Conservation (phyloP, 2,797 vertebrate genomes). For the Acanthopagrus latus region DNA sequence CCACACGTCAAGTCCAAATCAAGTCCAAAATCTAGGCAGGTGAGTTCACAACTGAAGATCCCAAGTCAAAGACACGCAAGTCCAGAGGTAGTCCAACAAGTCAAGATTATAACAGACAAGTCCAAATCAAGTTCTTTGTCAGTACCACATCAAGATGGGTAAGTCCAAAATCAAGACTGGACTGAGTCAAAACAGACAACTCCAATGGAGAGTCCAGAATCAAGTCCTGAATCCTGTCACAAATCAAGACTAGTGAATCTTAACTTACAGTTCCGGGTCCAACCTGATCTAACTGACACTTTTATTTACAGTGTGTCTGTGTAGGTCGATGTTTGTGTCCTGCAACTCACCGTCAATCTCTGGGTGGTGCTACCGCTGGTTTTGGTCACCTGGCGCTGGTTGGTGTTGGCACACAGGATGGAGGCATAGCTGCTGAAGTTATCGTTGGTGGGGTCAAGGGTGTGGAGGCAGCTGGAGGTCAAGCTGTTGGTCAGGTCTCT, state of each 20-base stretch:
- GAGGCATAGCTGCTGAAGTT: conserved; percentile 9
- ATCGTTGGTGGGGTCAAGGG: neutral
- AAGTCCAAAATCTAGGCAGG: neutral
- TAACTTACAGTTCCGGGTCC: too few relatives aligned
- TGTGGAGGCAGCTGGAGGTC: neutral
- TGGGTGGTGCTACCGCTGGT: neutral
- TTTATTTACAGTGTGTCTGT: too few relatives aligned
- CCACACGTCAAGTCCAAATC: neutral
- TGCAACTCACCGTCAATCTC: conserved; percentile 49
- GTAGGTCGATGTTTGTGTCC: neutral
- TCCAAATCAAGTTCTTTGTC: neutral
- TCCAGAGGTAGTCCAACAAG: neutral
- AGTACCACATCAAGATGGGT: too few relatives aligned
- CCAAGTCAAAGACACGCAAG: neutral
- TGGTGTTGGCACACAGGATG: neutral
- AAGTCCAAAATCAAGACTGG: too few relatives aligned
- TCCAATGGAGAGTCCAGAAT: too few relatives aligned
- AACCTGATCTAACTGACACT: too few relatives aligned
- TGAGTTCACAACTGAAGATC: neutral
- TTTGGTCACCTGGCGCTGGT: neutral
- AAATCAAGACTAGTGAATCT: too few relatives aligned
- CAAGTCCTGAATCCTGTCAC: too few relatives aligned
- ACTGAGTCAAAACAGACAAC: too few relatives aligned
- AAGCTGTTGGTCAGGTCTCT: neutral
- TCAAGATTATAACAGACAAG: neutral